phyloP scores from a whole-genome alignment of 2,113 vertebrate genomes.

The Xerus inauris region DNA sequence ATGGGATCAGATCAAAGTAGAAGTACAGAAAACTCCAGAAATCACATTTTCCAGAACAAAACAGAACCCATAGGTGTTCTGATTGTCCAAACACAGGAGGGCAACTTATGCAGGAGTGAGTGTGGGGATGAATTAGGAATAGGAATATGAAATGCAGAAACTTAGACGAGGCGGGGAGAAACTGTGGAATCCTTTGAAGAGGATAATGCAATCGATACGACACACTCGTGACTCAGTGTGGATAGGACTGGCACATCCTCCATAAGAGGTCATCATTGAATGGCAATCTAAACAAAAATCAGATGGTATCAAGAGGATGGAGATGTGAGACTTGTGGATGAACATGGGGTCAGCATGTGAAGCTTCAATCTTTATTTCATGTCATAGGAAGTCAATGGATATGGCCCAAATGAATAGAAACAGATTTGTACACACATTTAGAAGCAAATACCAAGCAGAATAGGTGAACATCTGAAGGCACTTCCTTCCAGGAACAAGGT shows the following conservation, averaged over 20 bases:
- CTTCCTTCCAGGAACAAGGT: too few relatives aligned
- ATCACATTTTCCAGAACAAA: background rate
- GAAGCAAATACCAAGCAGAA: background rate
- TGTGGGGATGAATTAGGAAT: background rate
- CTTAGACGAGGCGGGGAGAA: background rate
- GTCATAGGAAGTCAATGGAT: too few relatives aligned
- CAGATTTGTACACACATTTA: too few relatives aligned
- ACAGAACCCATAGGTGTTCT: accelerated
- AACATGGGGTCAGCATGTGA: accelerated
- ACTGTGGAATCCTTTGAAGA: background rate
- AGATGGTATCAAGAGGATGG: background rate
- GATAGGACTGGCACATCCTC: accelerated
- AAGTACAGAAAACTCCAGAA: background rate
- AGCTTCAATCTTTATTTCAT: too few relatives aligned
- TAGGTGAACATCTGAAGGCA: background rate
- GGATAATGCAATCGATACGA: accelerated
- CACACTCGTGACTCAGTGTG: too few relatives aligned
- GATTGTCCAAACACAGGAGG: background rate
- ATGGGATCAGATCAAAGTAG: background rate
- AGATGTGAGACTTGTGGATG: background rate
- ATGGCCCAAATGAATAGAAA: background rate
- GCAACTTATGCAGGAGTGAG: accelerated
- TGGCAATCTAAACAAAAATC: background rate
- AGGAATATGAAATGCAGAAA: too few relatives aligned
- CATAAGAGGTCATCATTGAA: too few relatives aligned